Base-by-base conservation (phyloP, 2,797 vertebrate species). In the Decapterus maruadsi region DNA sequence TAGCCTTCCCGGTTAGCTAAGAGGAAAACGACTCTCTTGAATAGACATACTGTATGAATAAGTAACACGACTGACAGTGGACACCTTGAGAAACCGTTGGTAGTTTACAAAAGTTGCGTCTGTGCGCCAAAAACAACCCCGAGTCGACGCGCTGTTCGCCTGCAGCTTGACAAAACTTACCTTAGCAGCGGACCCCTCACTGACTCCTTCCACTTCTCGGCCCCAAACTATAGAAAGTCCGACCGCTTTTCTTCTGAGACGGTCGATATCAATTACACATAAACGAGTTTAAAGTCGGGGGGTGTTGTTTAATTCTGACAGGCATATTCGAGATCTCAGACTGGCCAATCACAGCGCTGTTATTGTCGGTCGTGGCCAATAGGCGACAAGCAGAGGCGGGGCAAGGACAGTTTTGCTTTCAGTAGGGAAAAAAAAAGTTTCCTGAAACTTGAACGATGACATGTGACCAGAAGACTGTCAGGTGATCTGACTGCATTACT, bases 381-480 rank as follows among this genome's bases (percentile, higher is more conserved):
- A 3, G 66, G 5, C 3, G 26, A 0, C 2, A 0, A 34, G 12
- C 57, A 1, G 8, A 55, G 94, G 94, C 86, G 90, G 91, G 90
- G 50, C 42, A 8, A 70, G 2, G 14, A 34, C 8, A 46, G 78
- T 56, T 79, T 72, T 69, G 84, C 80, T 91, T 90, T 78, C 43
- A 31, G 12, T 19, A 45, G 63, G 63, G 20, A 50, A 57, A 78
- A 83, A 87, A 93, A 91, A 90, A 79, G 89, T 94, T 95, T 94
- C 87, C 88, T 94, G 94, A 94, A 95, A 95, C 92, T 93, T 92
- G 91, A 94, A 90, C 81, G 74, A 19, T 76, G 82, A 88, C 95
- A 96, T 91, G 95, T 96, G 95, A 96, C 66, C 74, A 34, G 22
- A 78, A 70, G 14, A 16, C 45, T 72, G 91, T 96, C 95, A 96